Evolutionary conservation across 2,888 invertebrate species (phyloP).

Genomic region (Hydroisotoma schaefferi): DNA sequence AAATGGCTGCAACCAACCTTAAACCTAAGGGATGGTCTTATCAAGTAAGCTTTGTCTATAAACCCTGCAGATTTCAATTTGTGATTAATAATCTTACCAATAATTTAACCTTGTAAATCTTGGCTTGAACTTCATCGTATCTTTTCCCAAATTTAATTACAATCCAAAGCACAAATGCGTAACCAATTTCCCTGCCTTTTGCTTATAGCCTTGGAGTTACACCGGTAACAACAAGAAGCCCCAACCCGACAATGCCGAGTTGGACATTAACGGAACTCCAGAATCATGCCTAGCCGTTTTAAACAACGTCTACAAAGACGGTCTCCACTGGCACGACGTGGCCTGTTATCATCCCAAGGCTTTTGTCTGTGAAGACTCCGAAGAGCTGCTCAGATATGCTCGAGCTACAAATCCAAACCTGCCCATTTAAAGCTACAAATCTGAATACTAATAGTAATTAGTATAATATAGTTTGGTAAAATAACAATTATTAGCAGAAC

Average conservation of each 20-base stretch:
- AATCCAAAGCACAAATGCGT: not conserved
- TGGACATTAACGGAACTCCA: constrained; percentile 49
- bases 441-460: too few species aligned
- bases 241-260: constrained; percentile 77
- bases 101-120: not conserved
- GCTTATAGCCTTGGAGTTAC: constrained; percentile 57
- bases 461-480: too few species aligned
- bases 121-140: not conserved
- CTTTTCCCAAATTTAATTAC: not conserved
- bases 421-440: constrained; percentile 39
- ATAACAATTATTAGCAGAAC: too few species aligned
- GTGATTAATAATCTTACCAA: too few species aligned
- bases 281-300: constrained; percentile 84
- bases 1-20: constrained; percentile 71
- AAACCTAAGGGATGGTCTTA: constrained; percentile 43
- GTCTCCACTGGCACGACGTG: constrained; percentile 82
- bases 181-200: not conserved
- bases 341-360: constrained; percentile 82
- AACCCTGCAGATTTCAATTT: too few species aligned
- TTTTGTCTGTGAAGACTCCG: constrained; percentile 87
- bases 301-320: constrained; percentile 88
- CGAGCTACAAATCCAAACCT: constrained; percentile 41
- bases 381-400: constrained; percentile 66
- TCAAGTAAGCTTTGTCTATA: too few species aligned
- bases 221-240: constrained; percentile 84